Percentiles rank a stretch among this genome's conserved stretches.
These are phyloP conservation scores for rat (Rattus norvegicus) DNA, from an alignment of 2,113 vertebrate species.

Conservation along the genomic window DNA sequence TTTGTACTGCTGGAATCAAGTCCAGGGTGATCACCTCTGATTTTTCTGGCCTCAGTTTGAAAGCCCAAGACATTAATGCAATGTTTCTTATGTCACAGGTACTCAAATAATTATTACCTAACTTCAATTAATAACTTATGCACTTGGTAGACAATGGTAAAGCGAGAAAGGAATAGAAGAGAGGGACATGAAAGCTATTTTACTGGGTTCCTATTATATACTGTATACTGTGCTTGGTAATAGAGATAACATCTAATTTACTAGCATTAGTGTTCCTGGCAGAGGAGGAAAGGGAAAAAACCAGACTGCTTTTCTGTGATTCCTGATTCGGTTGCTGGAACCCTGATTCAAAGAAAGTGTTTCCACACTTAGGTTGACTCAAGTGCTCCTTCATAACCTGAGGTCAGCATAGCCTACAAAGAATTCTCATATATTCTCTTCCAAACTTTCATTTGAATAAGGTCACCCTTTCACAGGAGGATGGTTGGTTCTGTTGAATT, in stretches of 20 bases:
- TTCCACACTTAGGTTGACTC: neutral
- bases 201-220: neutral
- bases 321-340: slow-evolving; percentile 2
- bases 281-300: slow-evolving; percentile 5
- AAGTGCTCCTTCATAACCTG: neutral
- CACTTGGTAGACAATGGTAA: neutral
- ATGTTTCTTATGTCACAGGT: neutral
- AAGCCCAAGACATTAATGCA: slow-evolving; percentile 2
- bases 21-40: neutral
- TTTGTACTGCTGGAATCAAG: neutral
- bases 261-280: neutral
- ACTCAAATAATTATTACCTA: neutral
- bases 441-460: neutral
- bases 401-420: slow-evolving; percentile 5
- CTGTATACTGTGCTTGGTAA: neutral
- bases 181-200: neutral
- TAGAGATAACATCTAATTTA: slow-evolving; percentile 31
- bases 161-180: neutral
- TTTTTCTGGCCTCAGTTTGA: neutral
- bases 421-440: neutral
- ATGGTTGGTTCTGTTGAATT: neutral
- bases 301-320: neutral
- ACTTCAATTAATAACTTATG: neutral
- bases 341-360: slow-evolving; percentile 31
- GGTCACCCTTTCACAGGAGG: neutral